phyloP scores from a whole-genome alignment of 2,888 invertebrate species.

The Plemyria rubiginata region DNA sequence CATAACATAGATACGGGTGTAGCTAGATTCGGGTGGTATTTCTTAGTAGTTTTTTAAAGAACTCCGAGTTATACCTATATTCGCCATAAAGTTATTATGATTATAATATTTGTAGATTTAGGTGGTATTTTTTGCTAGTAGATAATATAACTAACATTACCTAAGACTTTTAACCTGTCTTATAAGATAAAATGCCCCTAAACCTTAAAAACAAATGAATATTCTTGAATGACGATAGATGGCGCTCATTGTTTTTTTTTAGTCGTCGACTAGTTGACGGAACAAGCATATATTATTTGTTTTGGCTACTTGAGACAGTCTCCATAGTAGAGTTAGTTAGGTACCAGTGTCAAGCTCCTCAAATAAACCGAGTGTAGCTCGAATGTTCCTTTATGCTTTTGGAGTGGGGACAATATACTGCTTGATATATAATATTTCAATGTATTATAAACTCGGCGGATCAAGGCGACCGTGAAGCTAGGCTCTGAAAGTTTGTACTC shows the following conservation, averaged over 20 bases:
- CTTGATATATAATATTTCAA: background rate
- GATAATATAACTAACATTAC: slow-evolving; percentile 4
- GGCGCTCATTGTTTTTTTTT: slow-evolving; percentile 23
- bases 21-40: background rate
- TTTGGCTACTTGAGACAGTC: too few species aligned
- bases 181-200: background rate
- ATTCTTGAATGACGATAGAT: slow-evolving; percentile 17
- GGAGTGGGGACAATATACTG: slow-evolving; percentile 9
- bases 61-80: too few species aligned
- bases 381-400: slow-evolving; percentile 2
- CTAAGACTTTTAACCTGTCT: background rate
- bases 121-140: background rate
- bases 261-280: too few species aligned
- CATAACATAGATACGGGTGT: slow-evolving; percentile 13
- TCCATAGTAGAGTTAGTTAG: too few species aligned
- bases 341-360: background rate
- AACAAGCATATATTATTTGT: too few species aligned
- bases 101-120: too few species aligned
- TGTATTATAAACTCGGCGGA: slow-evolving; percentile 8
- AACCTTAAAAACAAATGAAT: too few species aligned
- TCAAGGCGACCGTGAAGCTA: background rate
- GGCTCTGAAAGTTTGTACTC: background rate
- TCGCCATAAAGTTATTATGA: too few species aligned
- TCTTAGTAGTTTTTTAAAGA: background rate
- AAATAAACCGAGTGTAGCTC: background rate